Evolutionary conservation across 2,113 vertebrate genomes (phyloP), one percentile per base, ranked within the genome.

Genomic region (Sialia sialis): DNA sequence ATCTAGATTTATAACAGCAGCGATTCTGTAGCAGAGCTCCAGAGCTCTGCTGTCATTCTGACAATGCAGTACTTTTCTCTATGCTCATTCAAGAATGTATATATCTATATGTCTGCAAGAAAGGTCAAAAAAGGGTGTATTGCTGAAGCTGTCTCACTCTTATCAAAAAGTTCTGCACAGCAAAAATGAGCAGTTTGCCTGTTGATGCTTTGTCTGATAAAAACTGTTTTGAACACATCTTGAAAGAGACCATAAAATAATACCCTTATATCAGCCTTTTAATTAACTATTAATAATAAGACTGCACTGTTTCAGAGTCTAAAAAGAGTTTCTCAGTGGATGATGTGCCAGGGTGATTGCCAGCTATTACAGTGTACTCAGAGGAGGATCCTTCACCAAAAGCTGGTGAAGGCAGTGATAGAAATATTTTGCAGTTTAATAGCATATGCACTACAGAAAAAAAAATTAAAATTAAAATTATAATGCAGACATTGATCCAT

Each of bases 251-350:
- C 58, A 79, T 87, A 97, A 97, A 97, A 91, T 26, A 46, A 86
- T 95, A 93, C 60, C 94, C 92, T 96, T 94, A 64, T 34, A 30
- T 70, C 82, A 73, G 89, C 94, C 89, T 97, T 94, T 93, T 96
- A 98, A 98, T 96, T 94, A 97, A 96, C 69, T 82, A 70, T 84
- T 96, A 95, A 89, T 88, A 94, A 84, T 59, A 77, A 87, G 77
- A n/a, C 64, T 94, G 82, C 34, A 62, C 60, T 78, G 55, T 84
- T 97, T 96, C 92, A 95, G 59, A 93, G 89, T 91, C 74, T 69
- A 82, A 30, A 83, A 95, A 95, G 5, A 74, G 60, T 83, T 97
- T 95, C 93, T 93, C 55, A 83, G 84, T 87, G 89, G 77, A 94
- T 66, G 51, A 62, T 59, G 30, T 94, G 94, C 73, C 95, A 96